Conservation (phyloP, 2,888 invertebrate genomes). For the Thereva nobilitata region DNA sequence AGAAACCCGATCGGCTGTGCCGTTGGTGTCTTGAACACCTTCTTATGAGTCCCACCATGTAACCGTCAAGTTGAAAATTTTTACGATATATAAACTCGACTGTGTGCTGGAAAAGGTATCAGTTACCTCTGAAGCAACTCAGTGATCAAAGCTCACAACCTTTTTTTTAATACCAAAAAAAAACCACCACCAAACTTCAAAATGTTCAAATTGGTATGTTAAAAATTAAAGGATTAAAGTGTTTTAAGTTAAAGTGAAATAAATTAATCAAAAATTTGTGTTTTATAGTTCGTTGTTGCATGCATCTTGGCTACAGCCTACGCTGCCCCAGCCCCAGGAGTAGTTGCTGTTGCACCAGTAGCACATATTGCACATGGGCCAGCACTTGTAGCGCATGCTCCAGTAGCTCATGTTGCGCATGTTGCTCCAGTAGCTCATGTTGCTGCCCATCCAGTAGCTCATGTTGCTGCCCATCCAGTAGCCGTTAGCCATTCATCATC, state of each 20-base stretch:
- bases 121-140: conserved; percentile 39
- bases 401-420: conserved; percentile 27
- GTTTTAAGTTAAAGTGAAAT: not conserved
- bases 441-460: conserved; percentile 46
- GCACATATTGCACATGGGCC: conserved; percentile 13
- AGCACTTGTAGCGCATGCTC: conserved; percentile 45
- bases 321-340: conserved; percentile 55
- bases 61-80: not conserved
- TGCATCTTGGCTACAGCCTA: conserved; percentile 49
- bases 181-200: conserved; percentile 43
- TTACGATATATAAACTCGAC: conserved; percentile 37
- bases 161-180: conserved; percentile 7
- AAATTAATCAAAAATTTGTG: conserved; percentile 1
- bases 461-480: conserved; percentile 34
- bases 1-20: conserved; percentile 2
- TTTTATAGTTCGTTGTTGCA: conserved; percentile 52
- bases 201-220: conserved; percentile 57
- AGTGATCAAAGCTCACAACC: conserved; percentile 23
- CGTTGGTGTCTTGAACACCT: conserved; percentile 8
- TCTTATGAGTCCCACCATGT: conserved; percentile 22
- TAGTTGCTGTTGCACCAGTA: conserved; percentile 48
- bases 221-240: conserved; percentile 8
- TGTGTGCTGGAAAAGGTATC: conserved; percentile 36
- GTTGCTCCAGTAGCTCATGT: conserved; percentile 44
- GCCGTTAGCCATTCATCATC: conserved; percentile 39